Percentiles rank a stretch among this genome's conserved stretches.
Evolutionary conservation across 2,888 invertebrate species (phyloP).

Genomic region (Zygothrica quintamaculata): DNA sequence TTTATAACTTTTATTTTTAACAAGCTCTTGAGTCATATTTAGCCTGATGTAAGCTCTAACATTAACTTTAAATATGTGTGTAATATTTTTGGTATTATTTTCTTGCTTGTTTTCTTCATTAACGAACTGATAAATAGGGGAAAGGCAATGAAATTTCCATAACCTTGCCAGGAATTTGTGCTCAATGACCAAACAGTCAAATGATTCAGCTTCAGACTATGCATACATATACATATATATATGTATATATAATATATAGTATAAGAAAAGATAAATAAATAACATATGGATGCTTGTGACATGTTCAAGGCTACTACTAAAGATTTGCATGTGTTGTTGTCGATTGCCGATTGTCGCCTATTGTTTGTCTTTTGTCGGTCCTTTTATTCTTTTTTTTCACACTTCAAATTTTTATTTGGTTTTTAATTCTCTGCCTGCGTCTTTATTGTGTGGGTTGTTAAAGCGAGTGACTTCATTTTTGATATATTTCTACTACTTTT

Average conservation of each 20-base stretch:
- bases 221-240: background rate
- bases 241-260: background rate
- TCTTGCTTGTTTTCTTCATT: slow-evolving; percentile 53
- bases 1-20: slow-evolving; percentile 17
- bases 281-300: slow-evolving; percentile 73
- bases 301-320: slow-evolving; percentile 70
- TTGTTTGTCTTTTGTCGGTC: slow-evolving; percentile 4
- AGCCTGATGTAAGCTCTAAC: slow-evolving; percentile 28
- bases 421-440: slow-evolving; percentile 1
- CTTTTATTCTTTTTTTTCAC: slow-evolving; percentile 48
- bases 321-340: slow-evolving; percentile 42
- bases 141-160: too few relatives aligned
- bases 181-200: background rate
- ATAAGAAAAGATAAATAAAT: slow-evolving; percentile 20
- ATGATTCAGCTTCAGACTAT: background rate
- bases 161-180: too few relatives aligned
- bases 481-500: slow-evolving; percentile 1
- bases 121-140: slow-evolving; percentile 50
- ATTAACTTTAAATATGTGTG: slow-evolving; percentile 14
- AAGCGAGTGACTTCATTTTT: slow-evolving; percentile 56
- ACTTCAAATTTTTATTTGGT: slow-evolving; percentile 36
- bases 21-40: slow-evolving; percentile 34
- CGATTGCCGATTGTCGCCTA: slow-evolving; percentile 21
- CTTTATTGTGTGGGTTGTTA: background rate
- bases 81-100: slow-evolving; percentile 5